Conservation (phyloP, 2,888 invertebrate genomes). For the Hypercompe scribonia region DNA sequence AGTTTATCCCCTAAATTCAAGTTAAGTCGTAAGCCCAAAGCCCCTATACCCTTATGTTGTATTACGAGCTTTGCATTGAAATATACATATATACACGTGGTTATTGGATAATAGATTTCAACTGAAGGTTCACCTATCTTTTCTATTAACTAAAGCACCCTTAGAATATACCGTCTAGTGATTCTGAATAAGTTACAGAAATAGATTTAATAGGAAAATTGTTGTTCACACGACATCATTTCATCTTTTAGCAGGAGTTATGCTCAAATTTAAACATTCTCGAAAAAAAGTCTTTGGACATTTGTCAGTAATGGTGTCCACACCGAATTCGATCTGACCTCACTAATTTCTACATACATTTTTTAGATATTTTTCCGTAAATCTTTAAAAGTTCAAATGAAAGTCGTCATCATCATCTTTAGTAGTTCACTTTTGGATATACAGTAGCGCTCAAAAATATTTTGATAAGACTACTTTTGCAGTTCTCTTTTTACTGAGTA, state of each 20-base stretch:
- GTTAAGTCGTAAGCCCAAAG: not conserved
- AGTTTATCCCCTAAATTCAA: not conserved
- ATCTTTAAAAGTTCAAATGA: too few relatives aligned
- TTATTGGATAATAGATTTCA: not conserved
- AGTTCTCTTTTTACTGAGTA: too few relatives aligned
- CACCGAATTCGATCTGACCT: too few relatives aligned
- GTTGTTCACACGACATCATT: not conserved
- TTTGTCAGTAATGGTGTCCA: too few relatives aligned
- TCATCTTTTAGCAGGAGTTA: not conserved
- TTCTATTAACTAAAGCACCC: not conserved
- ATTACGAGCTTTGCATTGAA: not conserved
- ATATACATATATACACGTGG: not conserved
- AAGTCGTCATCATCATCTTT: too few relatives aligned
- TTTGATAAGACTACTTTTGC: too few relatives aligned
- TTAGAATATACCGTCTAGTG: not conserved
- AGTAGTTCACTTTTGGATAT: too few relatives aligned
- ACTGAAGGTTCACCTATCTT: not conserved
- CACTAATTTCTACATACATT: too few relatives aligned
- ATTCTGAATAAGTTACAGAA: not conserved
- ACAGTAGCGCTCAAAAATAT: too few relatives aligned
- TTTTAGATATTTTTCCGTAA: too few relatives aligned
- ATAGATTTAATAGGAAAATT: not conserved
- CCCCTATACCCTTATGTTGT: not conserved
- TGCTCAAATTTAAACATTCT: too few relatives aligned
- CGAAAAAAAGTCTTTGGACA: too few relatives aligned